Conservation (phyloP, 2,797 vertebrate genomes). For the Etheostoma perlongum region DNA sequence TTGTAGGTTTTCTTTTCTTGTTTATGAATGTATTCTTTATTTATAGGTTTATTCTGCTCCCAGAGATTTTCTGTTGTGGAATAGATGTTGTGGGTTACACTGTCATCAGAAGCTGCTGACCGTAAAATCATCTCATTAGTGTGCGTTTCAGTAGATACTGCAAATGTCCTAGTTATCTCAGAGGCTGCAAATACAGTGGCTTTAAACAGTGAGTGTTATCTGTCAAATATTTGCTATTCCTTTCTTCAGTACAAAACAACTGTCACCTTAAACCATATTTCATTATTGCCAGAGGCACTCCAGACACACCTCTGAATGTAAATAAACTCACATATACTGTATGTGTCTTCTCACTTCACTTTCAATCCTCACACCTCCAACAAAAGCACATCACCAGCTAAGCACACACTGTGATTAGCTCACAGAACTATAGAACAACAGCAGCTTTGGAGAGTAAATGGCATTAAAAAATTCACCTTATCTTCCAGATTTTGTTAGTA, state of each 20-base stretch:
- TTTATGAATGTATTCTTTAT: not conserved
- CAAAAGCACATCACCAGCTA: not conserved
- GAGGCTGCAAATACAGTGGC: constrained; percentile 10
- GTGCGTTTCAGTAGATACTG: constrained; percentile 49
- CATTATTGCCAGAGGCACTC: not conserved
- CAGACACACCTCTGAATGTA: constrained; percentile 1
- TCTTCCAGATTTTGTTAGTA: not conserved
- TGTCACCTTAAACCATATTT: not conserved
- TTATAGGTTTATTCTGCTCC: not conserved
- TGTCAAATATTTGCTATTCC: not conserved
- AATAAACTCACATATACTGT: constrained; percentile 16
- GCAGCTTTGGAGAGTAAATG: not conserved
- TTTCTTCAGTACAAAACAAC: not conserved
- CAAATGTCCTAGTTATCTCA: constrained; percentile 43
- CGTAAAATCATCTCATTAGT: constrained; percentile 59
- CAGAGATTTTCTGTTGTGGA: constrained; percentile 10
- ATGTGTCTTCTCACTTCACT: constrained; percentile 33
- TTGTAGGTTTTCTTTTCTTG: not conserved
- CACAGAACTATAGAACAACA: constrained; percentile 1
- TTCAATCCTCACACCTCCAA: constrained; percentile 31
- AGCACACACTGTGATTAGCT: constrained; percentile 15
- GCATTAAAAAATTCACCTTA: not conserved
- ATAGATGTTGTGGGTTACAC: constrained; percentile 2
- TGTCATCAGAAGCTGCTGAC: constrained; percentile 46
- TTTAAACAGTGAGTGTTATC: not conserved